Evolutionary conservation across 2,113 vertebrate species (phyloP), one percentile per base, ranked within the genome.

Genomic region (human): DNA sequence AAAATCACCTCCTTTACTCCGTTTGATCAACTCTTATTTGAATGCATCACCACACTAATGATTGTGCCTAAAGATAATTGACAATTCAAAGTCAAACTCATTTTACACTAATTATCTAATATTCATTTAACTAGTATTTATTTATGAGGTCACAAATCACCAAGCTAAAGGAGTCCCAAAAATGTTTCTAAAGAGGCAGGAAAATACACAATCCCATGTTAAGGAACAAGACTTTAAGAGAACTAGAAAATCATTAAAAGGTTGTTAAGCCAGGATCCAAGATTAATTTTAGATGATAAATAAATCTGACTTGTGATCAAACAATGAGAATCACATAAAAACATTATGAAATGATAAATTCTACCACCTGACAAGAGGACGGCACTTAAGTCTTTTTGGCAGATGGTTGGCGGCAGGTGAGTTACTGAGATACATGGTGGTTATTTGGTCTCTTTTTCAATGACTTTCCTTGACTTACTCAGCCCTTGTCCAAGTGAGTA

Each of bases 91-190:
- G 18, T 87, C 52, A 95, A 93, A 70, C 18, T 87, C 66, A 96
- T 35, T 83, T 89, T 96, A 90, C n/a, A 84, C 70, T 45, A 95
- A 38, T 93, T 95, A 88, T 32, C 87, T 92, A 82, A 86, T 66
- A 66, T 70, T 76, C 79, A 82, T 80, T 83, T 73, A 48, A 57
- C 30, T 80, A 66, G 85, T 64, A 27, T 89, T 93, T 92, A 57
- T 84, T 68, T 90, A 76, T 94, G 88, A 94, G 94, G 57, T 92
- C 73, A 82, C 78, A 89, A 92, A 78, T 96, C 48, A 90, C n/a
- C 91, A 78, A 94, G 48, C 66, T 64, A 72, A 88, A 75, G 70
- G 93, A 86, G 73, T 86, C 50, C 35, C 76, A 32, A 38, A 88
- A 94, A 93, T 48, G 11, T 16, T 10, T 84, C 81, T 73, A 17